Base-by-base conservation (phyloP, 2,797 vertebrate species). In the Siniperca obscura region DNA sequence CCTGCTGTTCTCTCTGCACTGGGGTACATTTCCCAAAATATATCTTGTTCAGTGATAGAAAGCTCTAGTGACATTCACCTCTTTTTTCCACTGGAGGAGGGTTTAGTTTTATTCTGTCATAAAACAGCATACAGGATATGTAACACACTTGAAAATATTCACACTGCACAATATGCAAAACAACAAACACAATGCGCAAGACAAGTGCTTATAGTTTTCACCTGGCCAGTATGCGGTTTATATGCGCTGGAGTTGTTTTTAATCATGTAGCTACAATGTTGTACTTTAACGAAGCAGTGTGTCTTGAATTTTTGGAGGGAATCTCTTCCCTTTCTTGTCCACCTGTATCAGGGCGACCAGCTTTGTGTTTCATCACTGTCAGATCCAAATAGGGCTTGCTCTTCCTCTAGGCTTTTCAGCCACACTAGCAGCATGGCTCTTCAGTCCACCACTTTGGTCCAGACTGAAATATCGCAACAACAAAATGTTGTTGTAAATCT, bases 21-120 rank as follows among this genome's bases (percentile, higher is more conserved):
- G 7, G 4, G 40, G 42, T 78, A 56, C 74, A 34, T 59, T 50
- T 82, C 27, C 36, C 70, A 48, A 82, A 86, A 77, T 60, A 78
- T 50, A 60, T 61, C 56, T 8, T 67, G 46, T 61, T 30, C 57
- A 22, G 11, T 30, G 81, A 56, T 4, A 70, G 59, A 64, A 78
- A 78, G 46, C 55, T 66, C 27, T 57, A 3, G 40, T 59, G 57
- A 83, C 78, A 60, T 66, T 62, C 36, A 62, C 53, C 40, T 81
- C 59, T 6, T 70, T 74, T 50, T 65, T 21, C 42, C 21, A 75
- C 6, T 36, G 30, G 25, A 74, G 5, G 53, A 76, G 21, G 56
- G 42, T 68, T 56, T 42, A 73, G 25, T 64, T 72, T 59, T 52
- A 36, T 42, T 19, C 53, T 78, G 61, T 70, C 27, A 34, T 5